A percentile compares a stretch with the other conserved stretches of the same genome.
These are phyloP conservation scores for Sminthurinus signatus DNA, from an alignment of 1,140 invertebrate genomes.

Conservation along the genomic window DNA sequence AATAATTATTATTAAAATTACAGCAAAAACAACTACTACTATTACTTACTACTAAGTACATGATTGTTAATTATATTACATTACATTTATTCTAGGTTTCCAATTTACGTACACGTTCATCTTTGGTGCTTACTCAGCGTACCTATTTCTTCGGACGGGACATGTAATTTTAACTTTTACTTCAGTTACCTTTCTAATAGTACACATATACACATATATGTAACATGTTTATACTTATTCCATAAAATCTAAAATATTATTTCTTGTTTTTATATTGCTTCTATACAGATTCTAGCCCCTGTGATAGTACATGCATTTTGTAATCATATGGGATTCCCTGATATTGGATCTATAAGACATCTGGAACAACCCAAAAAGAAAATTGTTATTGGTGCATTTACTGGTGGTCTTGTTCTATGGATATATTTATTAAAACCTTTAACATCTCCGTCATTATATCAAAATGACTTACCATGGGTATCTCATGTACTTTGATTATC, in stretches of 20 bases:
- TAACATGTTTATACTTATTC: background rate
- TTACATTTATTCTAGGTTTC: slow-evolving; percentile 58
- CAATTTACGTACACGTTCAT: slow-evolving; percentile 86
- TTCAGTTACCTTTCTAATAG: slow-evolving; percentile 49
- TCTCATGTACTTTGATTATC: no score
- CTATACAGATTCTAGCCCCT: slow-evolving; percentile 81
- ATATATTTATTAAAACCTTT: slow-evolving; percentile 66
- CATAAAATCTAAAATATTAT: slow-evolving; percentile 12
- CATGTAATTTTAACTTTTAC: slow-evolving; percentile 40
- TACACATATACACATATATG: background rate
- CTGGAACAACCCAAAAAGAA: slow-evolving; percentile 59
- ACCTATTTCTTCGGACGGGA: slow-evolving; percentile 64
- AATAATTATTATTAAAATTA: slow-evolving; percentile 23
- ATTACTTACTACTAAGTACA: no score
- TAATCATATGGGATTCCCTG: slow-evolving; percentile 93
- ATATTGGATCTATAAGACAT: slow-evolving; percentile 67
- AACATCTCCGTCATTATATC: slow-evolving; percentile 69
- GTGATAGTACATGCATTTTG: slow-evolving; percentile 87
- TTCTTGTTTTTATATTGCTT: slow-evolving; percentile 38
- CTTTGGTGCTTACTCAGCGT: slow-evolving; percentile 90
- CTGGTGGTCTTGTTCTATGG: slow-evolving; percentile 71
- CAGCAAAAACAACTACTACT: no score
- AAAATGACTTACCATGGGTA: slow-evolving; percentile 52
- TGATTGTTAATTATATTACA: no score
- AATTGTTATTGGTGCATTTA: slow-evolving; percentile 60